These are phyloP conservation scores for Drosophila equinoxialis DNA, from an alignment of 1,140 invertebrate species.

Conservation along the genomic window DNA sequence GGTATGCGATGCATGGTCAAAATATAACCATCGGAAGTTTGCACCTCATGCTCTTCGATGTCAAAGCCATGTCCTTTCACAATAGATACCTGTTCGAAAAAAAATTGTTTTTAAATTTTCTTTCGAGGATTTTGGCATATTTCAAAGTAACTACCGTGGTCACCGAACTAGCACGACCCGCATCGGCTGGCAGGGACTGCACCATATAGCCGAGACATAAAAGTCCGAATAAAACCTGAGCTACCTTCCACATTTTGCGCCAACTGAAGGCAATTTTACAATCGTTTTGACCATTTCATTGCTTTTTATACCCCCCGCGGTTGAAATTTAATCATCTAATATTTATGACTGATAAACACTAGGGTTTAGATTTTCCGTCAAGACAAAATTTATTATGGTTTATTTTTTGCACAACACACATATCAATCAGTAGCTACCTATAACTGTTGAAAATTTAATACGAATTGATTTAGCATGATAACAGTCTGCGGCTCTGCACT, in stretches of 20 bases:
- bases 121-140: not conserved
- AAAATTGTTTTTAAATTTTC: not conserved
- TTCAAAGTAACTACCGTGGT: constrained; percentile 48
- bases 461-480: constrained; percentile 33
- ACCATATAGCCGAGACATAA: constrained; percentile 27
- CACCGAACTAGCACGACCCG: constrained; percentile 41
- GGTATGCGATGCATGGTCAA: constrained; percentile 88
- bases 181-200: constrained; percentile 47
- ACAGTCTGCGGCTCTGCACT: not conserved
- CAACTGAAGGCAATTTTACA: constrained; percentile 34
- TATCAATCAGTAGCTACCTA: constrained; percentile 27
- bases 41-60: constrained; percentile 86
- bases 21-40: constrained; percentile 89
- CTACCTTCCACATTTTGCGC: constrained; percentile 14
- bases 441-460: constrained; percentile 30
- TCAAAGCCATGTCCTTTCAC: constrained; percentile 84
- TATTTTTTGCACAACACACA: constrained; percentile 33
- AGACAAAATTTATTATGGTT: constrained; percentile 41
- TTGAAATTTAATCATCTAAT: constrained; percentile 1
- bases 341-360: constrained; percentile 42
- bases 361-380: constrained; percentile 20
- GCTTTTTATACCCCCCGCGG: constrained; percentile 54
- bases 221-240: constrained; percentile 36
- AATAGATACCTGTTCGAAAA: constrained; percentile 39
- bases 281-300: constrained; percentile 21